phyloP scores from a whole-genome alignment of 2,113 vertebrate species.

The Sitta europaea region DNA sequence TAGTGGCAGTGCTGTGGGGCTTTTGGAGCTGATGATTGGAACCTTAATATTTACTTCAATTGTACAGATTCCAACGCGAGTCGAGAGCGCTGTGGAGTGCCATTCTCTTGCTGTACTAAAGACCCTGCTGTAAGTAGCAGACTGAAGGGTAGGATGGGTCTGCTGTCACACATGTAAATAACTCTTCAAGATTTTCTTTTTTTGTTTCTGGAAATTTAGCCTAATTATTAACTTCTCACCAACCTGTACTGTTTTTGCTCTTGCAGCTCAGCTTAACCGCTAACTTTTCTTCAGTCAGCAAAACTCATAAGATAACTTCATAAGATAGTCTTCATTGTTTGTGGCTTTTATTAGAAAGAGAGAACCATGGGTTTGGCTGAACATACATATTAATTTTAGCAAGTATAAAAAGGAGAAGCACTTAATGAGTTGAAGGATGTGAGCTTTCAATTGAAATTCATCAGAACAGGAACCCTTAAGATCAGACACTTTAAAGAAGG shows the following conservation, averaged over 20 bases:
- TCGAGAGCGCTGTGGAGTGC: conserved; percentile 93
- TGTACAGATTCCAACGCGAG: conserved; percentile 93
- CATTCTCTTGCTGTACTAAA: conserved; percentile 96
- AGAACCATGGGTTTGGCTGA: background rate
- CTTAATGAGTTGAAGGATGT: background rate
- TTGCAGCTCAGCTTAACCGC: background rate
- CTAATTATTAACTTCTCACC: background rate
- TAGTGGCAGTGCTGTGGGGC: conserved; percentile 98
- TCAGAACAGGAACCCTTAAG: background rate
- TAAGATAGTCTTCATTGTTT: background rate
- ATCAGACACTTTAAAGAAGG: background rate
- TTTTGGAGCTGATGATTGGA: conserved; percentile 94
- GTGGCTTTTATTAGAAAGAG: background rate
- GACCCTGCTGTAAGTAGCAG: conserved; percentile 85
- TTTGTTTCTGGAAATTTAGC: background rate
- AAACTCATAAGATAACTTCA: background rate
- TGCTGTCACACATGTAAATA: background rate
- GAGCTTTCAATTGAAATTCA: background rate
- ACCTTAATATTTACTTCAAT: conserved; percentile 98
- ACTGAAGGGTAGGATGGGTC: background rate
- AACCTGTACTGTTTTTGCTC: background rate
- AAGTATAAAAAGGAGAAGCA: background rate
- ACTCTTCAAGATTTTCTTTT: background rate
- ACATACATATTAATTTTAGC: background rate
- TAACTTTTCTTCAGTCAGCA: background rate